Evolutionary conservation across 1,140 invertebrate genomes (phyloP), one percentile per base, ranked within the genome.

Genomic region (Laupala kohalensis): DNA sequence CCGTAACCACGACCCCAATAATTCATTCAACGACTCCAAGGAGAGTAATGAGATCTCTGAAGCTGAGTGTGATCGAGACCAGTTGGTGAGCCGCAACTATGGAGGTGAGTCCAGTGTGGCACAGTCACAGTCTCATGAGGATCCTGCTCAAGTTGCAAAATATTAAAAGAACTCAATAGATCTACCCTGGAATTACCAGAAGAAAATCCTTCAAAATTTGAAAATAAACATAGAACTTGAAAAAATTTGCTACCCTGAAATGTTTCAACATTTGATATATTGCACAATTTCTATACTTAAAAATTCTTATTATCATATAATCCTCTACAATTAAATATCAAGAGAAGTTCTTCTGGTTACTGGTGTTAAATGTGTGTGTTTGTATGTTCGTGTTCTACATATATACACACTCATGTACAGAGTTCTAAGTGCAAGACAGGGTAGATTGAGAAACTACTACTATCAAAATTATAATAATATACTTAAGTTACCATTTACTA

Each of bases 1-100:
- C 69, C 84, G 88, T 75, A 91, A 86, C 75, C 89, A 90, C 77
- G 89, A 90, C 76, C 87, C 85, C 75, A 88, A 85, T 77, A 87
- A 86, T 75, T 91, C 89, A 73, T 93, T 92, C 82, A 94, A 95
- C 81, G 92, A 94, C 79, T 93, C 91, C 78, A 94, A 94, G 82
- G 92, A 94, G 78, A 94, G 92, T 80, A 95, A 94, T 82, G 92
- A 95, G 81, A 93, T 94, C 79, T 94, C 92, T 78, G 93, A 95
- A 83, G 92, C 92, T 76, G 93, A 95, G 81, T 95, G 92, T 81
- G 93, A 95, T 83, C 89, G 89, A 74, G 89, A 91, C 79, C 89
- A 91, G 74, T 79, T 88, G 77, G 86, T 90, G 77, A 88, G 86
- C 81, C 83, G 88, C 73, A 90, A 86, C 74, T 90, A 91, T 79